phyloP scores from a whole-genome alignment of 23 tunicate species.

The Halocynthia roretzi region DNA sequence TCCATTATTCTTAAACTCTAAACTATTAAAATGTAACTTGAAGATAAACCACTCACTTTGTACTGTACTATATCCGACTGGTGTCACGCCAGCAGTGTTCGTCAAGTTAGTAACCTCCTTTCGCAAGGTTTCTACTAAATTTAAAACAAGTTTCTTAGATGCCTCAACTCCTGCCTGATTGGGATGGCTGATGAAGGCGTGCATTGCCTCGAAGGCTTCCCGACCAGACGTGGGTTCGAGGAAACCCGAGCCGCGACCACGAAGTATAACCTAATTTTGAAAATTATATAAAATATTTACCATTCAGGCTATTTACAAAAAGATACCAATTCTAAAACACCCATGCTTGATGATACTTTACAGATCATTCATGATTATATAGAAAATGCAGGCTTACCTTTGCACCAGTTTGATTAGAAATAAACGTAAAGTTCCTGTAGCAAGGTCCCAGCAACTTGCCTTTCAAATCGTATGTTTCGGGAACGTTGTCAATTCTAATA shows the following conservation, averaged over 20 bases:
- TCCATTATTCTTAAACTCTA: neutral
- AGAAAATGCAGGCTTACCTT: conserved; percentile 18
- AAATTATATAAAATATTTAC: no score
- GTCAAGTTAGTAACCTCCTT: neutral
- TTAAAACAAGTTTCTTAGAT: conserved; percentile 68
- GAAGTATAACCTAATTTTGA: conserved; percentile 38
- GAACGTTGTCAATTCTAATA: conserved; percentile 65
- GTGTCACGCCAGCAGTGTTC: neutral
- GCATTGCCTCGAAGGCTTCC: conserved; percentile 94
- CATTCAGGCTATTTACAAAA: neutral
- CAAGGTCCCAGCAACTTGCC: conserved; percentile 68
- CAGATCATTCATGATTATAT: neutral
- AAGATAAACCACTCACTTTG: neutral
- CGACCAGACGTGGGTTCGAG: conserved; percentile 92
- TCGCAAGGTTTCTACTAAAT: conserved; percentile 52
- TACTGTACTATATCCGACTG: neutral
- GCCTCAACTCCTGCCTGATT: conserved; percentile 73
- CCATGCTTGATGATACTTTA: neutral
- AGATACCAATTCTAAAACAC: neutral
- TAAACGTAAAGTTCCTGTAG: conserved; percentile 73
- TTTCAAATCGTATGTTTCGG: conserved; percentile 70
- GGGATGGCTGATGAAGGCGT: conserved; percentile 82
- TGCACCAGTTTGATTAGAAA: conserved; percentile 85
- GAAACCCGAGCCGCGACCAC: conserved; percentile 93
- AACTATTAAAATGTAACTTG: neutral